Evolutionary conservation across 2,888 invertebrate species (phyloP), one percentile per base, ranked within the genome.

Genomic region (Marronus borbonicus): DNA sequence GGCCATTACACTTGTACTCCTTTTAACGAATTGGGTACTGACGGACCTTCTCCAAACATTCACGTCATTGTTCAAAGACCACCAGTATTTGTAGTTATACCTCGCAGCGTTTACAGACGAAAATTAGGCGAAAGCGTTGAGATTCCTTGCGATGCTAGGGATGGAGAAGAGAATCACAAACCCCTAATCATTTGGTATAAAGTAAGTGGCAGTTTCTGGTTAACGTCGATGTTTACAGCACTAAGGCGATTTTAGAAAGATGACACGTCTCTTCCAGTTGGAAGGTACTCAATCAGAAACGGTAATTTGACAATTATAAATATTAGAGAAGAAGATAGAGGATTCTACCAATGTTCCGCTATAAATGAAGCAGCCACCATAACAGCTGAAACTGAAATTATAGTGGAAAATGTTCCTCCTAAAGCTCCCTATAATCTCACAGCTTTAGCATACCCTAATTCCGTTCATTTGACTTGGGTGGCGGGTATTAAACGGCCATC

Each of bases 1-100:
- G 98, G 98, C 62, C 92, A 93, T 84, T 98, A 98, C 89, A 94
- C 95, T 80, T 98, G 98, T 89, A 97, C 96, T 31, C 97, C 98
- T 65, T 96, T 94, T 89, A 98, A 97, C 88, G 93, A 93, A 82
- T 91, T 97, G 85, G 98, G 97, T 72, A 94, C 95, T 39, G 95
- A 94, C 83, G 96, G 97, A 8, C 92, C 96, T 31, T 97, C 97
- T 76, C 92, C 94, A 49, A 92, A 93, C 69, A 97, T 98, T 89
- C 93, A 94, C 85, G 96, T 96, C 85, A 92, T 94, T 85, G 96
- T 96, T 81, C 94, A 94, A 90, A 93, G 95, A 81, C 96, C 97
- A 52, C 97, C 97, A 28, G 92, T 94, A 83, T 96, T 98, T 88
- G 92, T 92, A 12, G 89, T 93, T 75, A 94, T 94, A 20, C 97